phyloP scores from a whole-genome alignment of 2,888 invertebrate species.

The Lasioglossum calceatum region DNA sequence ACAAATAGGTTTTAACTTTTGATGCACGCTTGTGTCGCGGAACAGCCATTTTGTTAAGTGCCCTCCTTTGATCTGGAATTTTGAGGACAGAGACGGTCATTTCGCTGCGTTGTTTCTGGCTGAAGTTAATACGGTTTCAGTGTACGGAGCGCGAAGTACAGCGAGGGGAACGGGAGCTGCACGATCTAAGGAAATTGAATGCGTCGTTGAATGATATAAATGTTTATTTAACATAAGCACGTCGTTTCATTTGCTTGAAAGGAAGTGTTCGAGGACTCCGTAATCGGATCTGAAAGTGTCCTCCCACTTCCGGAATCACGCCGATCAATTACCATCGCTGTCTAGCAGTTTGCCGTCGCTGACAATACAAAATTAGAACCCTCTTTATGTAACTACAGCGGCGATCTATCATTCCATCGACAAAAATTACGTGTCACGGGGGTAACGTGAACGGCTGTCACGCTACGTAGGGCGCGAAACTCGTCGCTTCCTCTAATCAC shows the following conservation, averaged over 20 bases:
- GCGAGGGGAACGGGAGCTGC: too few relatives aligned
- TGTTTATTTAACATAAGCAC: too few relatives aligned
- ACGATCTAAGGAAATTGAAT: too few relatives aligned
- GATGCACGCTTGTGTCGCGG: not conserved
- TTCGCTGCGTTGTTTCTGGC: not conserved
- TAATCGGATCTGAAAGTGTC: not conserved
- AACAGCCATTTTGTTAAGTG: not conserved
- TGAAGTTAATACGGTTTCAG: not conserved
- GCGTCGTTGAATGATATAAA: too few relatives aligned
- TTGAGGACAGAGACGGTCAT: not conserved
- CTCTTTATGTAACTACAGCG: not conserved
- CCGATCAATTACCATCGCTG: not conserved
- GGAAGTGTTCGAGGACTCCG: not conserved
- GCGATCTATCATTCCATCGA: not conserved
- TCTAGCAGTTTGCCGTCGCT: not conserved
- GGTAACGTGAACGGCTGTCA: conserved; percentile 15
- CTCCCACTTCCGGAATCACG: not conserved
- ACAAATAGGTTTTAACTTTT: not conserved
- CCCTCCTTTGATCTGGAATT: not conserved
- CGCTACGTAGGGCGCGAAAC: conserved; percentile 21
- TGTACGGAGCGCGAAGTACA: too few relatives aligned
- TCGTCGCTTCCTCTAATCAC: conserved; percentile 42
- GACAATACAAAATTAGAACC: conserved; percentile 13
- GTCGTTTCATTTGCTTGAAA: not conserved
- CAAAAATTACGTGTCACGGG: conserved; percentile 12